phyloP scores from a whole-genome alignment of 2,888 invertebrate genomes.

The Ormyrus nitidulus region DNA sequence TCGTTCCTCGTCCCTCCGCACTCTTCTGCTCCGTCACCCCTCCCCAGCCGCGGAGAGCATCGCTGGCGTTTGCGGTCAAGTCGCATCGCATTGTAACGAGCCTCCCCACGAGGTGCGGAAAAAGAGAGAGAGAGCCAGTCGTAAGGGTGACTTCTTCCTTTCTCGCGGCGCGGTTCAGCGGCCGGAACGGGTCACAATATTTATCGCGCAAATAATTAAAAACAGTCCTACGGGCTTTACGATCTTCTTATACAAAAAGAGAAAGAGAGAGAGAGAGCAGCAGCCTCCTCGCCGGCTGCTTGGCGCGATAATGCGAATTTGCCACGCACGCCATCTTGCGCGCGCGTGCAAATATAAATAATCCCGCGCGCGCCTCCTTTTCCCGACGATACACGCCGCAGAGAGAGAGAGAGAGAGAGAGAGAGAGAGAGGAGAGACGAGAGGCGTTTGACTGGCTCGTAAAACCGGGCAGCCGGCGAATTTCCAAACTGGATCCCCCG shows the following conservation, averaged over 20 bases:
- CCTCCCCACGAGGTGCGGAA: neutral
- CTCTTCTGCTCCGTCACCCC: constrained; percentile 26
- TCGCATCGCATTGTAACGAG: constrained; percentile 42
- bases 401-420: too few species aligned
- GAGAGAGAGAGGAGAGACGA: too few species aligned
- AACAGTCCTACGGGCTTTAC: constrained; percentile 57
- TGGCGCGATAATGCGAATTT: constrained; percentile 65
- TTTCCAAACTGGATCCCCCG: constrained; percentile 57
- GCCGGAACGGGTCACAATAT: constrained; percentile 65
- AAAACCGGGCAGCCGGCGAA: constrained; percentile 1
- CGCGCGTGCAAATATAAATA: constrained; percentile 41
- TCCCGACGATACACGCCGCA: too few species aligned
- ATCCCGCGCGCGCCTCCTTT: neutral
- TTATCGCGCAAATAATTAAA: constrained; percentile 67
- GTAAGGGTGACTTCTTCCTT: constrained; percentile 57
- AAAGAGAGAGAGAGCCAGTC: neutral
- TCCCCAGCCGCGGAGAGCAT: neutral
- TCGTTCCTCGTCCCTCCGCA: constrained; percentile 41
- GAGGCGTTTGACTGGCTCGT: too few species aligned
- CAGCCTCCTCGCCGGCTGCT: neutral
- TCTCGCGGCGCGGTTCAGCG: constrained; percentile 27
- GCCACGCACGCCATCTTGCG: constrained; percentile 59
- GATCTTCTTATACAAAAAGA: neutral
- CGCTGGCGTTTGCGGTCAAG: constrained; percentile 54
- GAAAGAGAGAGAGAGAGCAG: neutral